Evolutionary conservation across 1,140 invertebrate species (phyloP).

Genomic region (Mizuhopecten yessoensis): DNA sequence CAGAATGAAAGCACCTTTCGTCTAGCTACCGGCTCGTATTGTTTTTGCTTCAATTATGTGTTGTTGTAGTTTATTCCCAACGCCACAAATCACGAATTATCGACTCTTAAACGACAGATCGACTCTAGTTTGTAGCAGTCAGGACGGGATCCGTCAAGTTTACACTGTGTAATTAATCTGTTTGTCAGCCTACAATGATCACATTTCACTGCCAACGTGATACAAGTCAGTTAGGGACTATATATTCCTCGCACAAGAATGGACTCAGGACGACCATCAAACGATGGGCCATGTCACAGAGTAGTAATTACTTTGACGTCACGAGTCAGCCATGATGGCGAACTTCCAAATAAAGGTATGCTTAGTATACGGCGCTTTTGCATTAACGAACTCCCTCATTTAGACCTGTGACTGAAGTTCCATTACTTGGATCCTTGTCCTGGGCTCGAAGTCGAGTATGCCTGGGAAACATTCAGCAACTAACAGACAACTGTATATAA

Average conservation of each 20-base stretch:
- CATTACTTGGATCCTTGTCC: no score
- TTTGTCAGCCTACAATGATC: constrained; percentile 26
- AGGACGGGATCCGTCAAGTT: neutral
- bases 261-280: neutral
- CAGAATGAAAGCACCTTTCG: constrained; percentile 24
- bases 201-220: constrained; percentile 8
- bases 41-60: neutral
- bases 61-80: constrained; percentile 6
- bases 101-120: constrained; percentile 4
- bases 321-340: neutral
- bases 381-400: neutral
- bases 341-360: constrained; percentile 35
- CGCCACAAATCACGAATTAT: constrained; percentile 21
- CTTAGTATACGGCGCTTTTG: neutral
- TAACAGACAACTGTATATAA: no score
- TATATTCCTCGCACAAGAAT: constrained; percentile 34
- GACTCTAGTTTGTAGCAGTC: constrained; percentile 1
- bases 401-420: neutral
- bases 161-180: constrained; percentile 13
- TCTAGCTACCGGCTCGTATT: constrained; percentile 8
- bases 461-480: no score
- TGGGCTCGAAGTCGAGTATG: no score
- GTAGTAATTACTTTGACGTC: constrained; percentile 28
- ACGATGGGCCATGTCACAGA: neutral
- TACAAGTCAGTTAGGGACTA: constrained; percentile 13